Evolutionary conservation across 2,797 vertebrate genomes (phyloP), one percentile per base, ranked within the genome.

Genomic region (Mastacembelus armatus): DNA sequence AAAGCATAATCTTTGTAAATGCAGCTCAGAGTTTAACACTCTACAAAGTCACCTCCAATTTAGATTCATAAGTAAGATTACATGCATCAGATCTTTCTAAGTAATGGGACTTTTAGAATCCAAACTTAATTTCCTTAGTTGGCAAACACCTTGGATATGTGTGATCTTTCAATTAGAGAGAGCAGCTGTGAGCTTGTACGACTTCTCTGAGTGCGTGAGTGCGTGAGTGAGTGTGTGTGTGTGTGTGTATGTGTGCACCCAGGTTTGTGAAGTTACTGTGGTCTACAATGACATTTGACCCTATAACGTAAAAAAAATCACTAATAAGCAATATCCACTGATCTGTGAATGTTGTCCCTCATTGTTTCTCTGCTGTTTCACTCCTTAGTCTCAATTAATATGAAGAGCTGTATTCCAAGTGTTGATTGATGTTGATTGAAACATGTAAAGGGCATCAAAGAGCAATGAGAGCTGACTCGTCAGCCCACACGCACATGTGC

Each of bases 401-500:
- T 82, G 83, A 88, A 71, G 66, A 79, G 83, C 86, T 16, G 56
- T 77, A 65, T 80, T 78, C 61, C 65, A 24, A 72, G 71, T 56
- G 57, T 65, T 91, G 91, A 92, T 88, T 87, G 90, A 93, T 92
- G 86, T 80, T 89, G 85, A 91, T 85, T 88, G 88, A 92, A 92
- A 90, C 83, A 87, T 87, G 88, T 73, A 92, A 89, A 92, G 90
- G 88, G 87, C 86, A 91, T 88, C 79, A 86, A 84, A 84, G 79
- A 86, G 84, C 84, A 85, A 80, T 52, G 62, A 79, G 49, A 39
- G 67, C 27, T 30, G 15, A 21, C 49, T 66, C 57, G 51, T 19
- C 22, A 0, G 12, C 36, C 42, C 55, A 10, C 36, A 26, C 40
- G 16, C 35, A 49, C 64, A 27, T 49, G 35, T 26, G 43, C 24